Percentiles rank a stretch among this genome's conserved stretches.
phyloP scores from a whole-genome alignment of 2,113 vertebrate species.

The Vidua chalybeata region DNA sequence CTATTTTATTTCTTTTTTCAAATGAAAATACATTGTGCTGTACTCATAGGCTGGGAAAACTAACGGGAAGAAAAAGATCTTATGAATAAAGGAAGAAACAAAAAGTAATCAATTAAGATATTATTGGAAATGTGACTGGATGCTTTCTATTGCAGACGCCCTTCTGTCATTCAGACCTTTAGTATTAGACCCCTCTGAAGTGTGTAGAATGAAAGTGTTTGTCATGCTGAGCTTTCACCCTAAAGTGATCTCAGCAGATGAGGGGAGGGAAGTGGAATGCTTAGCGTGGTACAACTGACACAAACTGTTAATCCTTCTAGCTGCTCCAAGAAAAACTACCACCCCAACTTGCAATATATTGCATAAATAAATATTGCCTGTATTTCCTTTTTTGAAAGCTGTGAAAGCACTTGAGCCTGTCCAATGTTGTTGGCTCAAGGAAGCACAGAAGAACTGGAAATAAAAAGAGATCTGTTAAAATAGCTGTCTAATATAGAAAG shows the following conservation, averaged over 20 bases:
- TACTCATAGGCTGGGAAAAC: not conserved
- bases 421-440: not conserved
- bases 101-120: not conserved
- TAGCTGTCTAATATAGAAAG: not conserved
- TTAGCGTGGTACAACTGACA: not conserved
- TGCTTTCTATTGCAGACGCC: not conserved
- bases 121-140: not conserved
- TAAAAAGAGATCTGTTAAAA: not conserved
- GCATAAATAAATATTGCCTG: not conserved
- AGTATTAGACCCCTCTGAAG: not conserved
- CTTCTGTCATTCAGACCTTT: not conserved
- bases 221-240: not conserved
- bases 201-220: not conserved
- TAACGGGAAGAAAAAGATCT: not conserved
- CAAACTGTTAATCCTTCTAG: not conserved
- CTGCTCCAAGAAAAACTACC: not conserved
- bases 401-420: not conserved
- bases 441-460: not conserved
- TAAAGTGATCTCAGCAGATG: not conserved
- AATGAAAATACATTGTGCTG: not conserved
- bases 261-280: not conserved
- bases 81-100: not conserved
- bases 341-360: not conserved
- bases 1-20: not conserved
- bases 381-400: not conserved